phyloP scores from a whole-genome alignment of 2,113 vertebrate genomes.

The Falco punctatus region DNA sequence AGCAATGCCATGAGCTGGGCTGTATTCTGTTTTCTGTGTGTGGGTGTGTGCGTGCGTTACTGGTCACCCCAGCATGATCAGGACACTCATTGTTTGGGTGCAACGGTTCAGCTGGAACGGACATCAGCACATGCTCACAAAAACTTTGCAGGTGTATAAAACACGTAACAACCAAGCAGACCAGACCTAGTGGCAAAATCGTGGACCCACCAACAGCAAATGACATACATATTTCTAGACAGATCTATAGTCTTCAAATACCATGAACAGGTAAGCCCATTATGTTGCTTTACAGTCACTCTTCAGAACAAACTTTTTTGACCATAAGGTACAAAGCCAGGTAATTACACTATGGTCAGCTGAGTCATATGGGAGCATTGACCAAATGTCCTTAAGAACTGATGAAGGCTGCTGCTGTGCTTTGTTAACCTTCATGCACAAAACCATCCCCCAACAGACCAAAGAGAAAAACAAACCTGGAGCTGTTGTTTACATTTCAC shows the following conservation, averaged over 20 bases:
- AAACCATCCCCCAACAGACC: conserved; percentile 29
- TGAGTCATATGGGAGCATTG: background rate
- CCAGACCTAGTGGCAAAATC: background rate
- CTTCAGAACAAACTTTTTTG: background rate
- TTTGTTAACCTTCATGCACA: conserved; percentile 36
- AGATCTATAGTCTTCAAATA: background rate
- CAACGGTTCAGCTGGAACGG: background rate
- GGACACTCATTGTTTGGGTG: background rate
- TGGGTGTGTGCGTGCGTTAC: background rate
- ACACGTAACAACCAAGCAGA: fast-evolving
- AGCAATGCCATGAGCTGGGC: background rate
- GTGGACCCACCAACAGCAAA: background rate
- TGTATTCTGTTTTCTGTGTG: background rate
- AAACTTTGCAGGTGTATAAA: background rate
- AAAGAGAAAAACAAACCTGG: conserved; percentile 59
- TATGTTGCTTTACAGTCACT: background rate
- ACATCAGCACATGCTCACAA: background rate
- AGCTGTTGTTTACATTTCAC: conserved; percentile 63
- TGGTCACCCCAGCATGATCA: fast-evolving
- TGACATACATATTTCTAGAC: background rate
- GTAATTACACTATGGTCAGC: background rate
- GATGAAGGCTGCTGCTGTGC: background rate
- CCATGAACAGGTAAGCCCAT: background rate
- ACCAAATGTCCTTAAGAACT: conserved; percentile 8
- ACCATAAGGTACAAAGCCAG: background rate